Percentiles rank a stretch among this genome's conserved stretches.
Conservation (phyloP, 2,797 vertebrate genomes). For the Falco novaeseelandiae region DNA sequence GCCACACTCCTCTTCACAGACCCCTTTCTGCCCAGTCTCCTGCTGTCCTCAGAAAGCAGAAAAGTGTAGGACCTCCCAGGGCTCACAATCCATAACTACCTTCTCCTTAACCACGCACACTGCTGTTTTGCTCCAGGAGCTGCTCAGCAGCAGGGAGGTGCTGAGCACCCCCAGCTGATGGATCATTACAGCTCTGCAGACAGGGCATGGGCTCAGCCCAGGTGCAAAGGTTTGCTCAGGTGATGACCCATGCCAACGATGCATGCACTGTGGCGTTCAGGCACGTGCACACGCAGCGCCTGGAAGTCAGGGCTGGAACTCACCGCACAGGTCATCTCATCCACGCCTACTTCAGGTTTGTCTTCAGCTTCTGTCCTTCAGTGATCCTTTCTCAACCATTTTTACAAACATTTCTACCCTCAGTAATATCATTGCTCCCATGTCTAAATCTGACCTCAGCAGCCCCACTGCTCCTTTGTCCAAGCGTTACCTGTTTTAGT, state of each 20-base stretch:
- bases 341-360: background rate
- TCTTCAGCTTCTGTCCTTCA: background rate
- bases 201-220: background rate
- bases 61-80: background rate
- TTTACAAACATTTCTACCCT: background rate
- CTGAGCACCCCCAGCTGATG: background rate
- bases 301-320: background rate
- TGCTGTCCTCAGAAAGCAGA: background rate
- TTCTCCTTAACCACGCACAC: background rate
- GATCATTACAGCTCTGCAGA: background rate
- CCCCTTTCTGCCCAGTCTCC: background rate
- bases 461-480: background rate
- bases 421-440: background rate
- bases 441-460: constrained; percentile 9
- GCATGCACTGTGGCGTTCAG: background rate
- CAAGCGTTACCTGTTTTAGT: constrained; percentile 1
- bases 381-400: background rate
- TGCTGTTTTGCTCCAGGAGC: background rate
- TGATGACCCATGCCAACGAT: background rate
- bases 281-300: fast-evolving
- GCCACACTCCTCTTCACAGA: background rate
- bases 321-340: background rate
- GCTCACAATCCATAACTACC: background rate
- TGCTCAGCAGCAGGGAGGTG: background rate
- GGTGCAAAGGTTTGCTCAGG: background rate